phyloP scores from a whole-genome alignment of 1,140 invertebrate species.

The Dendroctonus ponderosae region DNA sequence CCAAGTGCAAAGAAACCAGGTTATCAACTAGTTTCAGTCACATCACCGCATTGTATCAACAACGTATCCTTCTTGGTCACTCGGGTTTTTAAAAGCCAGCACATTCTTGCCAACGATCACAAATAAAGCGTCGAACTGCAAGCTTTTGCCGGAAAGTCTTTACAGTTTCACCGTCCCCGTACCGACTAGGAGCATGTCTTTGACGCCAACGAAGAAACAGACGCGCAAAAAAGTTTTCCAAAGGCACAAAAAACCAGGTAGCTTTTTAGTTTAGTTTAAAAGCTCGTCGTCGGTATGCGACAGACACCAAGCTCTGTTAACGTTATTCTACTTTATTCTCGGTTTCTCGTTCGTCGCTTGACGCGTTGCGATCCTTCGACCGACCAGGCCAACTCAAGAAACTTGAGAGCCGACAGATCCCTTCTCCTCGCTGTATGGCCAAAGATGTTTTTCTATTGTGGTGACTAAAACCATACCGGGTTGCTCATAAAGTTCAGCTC shows the following conservation, averaged over 20 bases:
- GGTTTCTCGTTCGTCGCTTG: constrained; percentile 9
- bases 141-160: background rate
- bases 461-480: too few species aligned
- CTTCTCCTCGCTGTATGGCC: constrained; percentile 33
- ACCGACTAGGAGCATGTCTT: too few species aligned
- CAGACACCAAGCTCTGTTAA: constrained; percentile 17
- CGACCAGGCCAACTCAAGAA: constrained; percentile 24
- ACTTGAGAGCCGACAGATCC: constrained; percentile 36
- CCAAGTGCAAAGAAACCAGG: background rate
- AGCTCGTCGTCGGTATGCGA: constrained; percentile 27
- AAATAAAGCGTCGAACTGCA: background rate
- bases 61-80: constrained; percentile 7
- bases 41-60: background rate
- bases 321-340: constrained; percentile 30
- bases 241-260: background rate
- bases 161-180: background rate
- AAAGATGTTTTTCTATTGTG: constrained; percentile 4
- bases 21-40: background rate
- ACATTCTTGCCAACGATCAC: background rate
- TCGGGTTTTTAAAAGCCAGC: constrained; percentile 13
- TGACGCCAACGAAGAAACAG: too few species aligned
- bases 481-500: too few species aligned
- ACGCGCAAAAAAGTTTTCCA: background rate
- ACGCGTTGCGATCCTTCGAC: constrained; percentile 12
- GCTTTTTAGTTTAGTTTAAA: constrained; percentile 14